A percentile compares a stretch with the other conserved stretches of the same genome.
phyloP scores from a whole-genome alignment of 2,888 invertebrate genomes.

The Chrysolina americana region DNA sequence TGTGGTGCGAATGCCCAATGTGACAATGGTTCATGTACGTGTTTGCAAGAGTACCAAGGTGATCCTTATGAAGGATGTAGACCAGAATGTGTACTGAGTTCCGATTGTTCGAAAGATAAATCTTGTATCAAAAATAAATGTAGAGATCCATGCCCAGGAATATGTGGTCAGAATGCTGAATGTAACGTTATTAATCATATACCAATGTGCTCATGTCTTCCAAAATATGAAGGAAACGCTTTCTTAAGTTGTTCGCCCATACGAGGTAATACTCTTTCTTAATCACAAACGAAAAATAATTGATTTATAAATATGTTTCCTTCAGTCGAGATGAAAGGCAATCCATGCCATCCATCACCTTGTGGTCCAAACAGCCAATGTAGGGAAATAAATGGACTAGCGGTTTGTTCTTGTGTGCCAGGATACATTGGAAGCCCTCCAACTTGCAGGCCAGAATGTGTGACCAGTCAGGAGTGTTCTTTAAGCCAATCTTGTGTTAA shows the following conservation, averaged over 20 bases:
- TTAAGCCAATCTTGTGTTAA: constrained; percentile 83
- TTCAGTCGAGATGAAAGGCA: constrained; percentile 69
- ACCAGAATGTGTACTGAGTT: constrained; percentile 80
- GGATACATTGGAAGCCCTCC: constrained; percentile 84
- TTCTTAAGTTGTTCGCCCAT: constrained; percentile 73
- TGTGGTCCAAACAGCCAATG: constrained; percentile 88
- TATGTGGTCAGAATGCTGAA: constrained; percentile 81
- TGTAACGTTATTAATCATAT: constrained; percentile 83
- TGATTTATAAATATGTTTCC: constrained; percentile 7
- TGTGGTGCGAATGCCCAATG: constrained; percentile 90
- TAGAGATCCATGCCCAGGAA: constrained; percentile 77
- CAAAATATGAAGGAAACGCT: constrained; percentile 79
- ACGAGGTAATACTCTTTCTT: constrained; percentile 43
- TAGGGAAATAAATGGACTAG: constrained; percentile 80
- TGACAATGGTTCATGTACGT: constrained; percentile 84
- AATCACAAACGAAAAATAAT: neutral
- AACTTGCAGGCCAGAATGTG: constrained; percentile 84
- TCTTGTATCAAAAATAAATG: constrained; percentile 80
- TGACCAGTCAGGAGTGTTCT: constrained; percentile 82
- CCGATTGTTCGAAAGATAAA: constrained; percentile 76
- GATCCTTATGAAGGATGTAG: constrained; percentile 82
- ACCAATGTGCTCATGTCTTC: constrained; percentile 81
- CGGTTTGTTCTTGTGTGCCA: constrained; percentile 80
- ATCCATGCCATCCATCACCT: constrained; percentile 80
- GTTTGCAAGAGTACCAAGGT: constrained; percentile 83